Conservation (phyloP, 2,888 invertebrate species). For the Hypena proboscidalis region DNA sequence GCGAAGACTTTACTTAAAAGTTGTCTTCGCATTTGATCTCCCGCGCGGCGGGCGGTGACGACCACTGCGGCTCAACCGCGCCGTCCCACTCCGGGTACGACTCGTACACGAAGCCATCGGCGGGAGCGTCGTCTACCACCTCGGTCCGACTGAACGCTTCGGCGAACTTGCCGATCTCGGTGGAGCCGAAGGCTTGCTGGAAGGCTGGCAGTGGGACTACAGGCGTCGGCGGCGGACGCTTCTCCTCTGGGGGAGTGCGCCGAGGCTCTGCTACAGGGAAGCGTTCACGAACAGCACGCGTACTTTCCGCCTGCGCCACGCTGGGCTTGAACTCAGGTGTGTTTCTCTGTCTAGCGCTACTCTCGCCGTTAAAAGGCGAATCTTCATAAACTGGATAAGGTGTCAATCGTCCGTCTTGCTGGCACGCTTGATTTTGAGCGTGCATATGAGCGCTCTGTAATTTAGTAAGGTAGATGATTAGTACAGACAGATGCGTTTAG, state of each 20-base stretch:
- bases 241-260: slow-evolving; percentile 65
- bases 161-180: slow-evolving; percentile 93
- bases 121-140: slow-evolving; percentile 66
- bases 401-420: slow-evolving; percentile 69
- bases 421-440: slow-evolving; percentile 61
- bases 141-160: slow-evolving; percentile 88
- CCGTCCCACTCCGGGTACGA: slow-evolving; percentile 77
- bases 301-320: slow-evolving; percentile 44
- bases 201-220: slow-evolving; percentile 91
- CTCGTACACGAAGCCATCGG: slow-evolving; percentile 73
- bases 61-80: slow-evolving; percentile 70
- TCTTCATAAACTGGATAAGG: slow-evolving; percentile 73
- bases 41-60: slow-evolving; percentile 66
- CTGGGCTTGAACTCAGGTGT: slow-evolving; percentile 54
- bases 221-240: slow-evolving; percentile 65
- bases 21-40: slow-evolving; percentile 81
- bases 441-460: slow-evolving; percentile 67
- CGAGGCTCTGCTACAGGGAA: slow-evolving; percentile 52
- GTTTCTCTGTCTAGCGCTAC: slow-evolving; percentile 49
- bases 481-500: background rate
- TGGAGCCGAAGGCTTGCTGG: slow-evolving; percentile 94
- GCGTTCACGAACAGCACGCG: slow-evolving; percentile 53
- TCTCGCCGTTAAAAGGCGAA: slow-evolving; percentile 58
- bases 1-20: slow-evolving; percentile 64
- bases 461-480: slow-evolving; percentile 8